Conservation (phyloP, 23 tunicate species). For the Ascidia mentula region DNA sequence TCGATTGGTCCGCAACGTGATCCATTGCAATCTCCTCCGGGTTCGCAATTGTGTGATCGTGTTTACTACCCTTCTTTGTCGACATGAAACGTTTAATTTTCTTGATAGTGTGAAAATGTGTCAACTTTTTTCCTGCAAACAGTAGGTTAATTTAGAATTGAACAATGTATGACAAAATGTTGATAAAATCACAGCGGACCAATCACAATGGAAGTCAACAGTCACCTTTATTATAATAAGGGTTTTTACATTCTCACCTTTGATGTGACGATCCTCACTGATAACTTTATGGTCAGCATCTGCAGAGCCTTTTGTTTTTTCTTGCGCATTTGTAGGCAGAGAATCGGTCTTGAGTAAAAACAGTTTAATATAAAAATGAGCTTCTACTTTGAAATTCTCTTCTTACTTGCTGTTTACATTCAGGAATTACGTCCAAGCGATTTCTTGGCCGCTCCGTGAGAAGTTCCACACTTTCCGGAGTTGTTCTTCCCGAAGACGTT, state of each 20-base stretch:
- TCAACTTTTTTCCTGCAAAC: neutral
- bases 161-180: no score
- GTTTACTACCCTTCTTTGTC: slow-evolving; percentile 5
- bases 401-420: slow-evolving; percentile 6
- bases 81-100: slow-evolving; percentile 15
- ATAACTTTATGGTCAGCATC: neutral
- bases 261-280: neutral
- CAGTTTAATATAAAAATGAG: neutral
- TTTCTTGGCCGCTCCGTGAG: neutral
- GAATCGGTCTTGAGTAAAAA: neutral
- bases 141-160: no score
- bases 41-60: neutral
- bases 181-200: no score
- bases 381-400: neutral
- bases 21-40: neutral
- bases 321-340: neutral
- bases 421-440: slow-evolving; percentile 3
- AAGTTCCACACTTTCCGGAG: neutral
- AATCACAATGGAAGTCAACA: no score
- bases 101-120: slow-evolving; percentile 8
- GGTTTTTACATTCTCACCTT: neutral
- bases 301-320: neutral
- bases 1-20: neutral
- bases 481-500: slow-evolving; percentile 10
- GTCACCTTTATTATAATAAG: no score